Evolutionary conservation across 2,113 vertebrate genomes (phyloP).

Genomic region (human (Homo sapiens)): GRCh38 chr6:84148001-84148500

Average conservation of each 20-base stretch:
- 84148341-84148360: too few relatives aligned
- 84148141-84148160: not conserved
- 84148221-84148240: not conserved
- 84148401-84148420: too few relatives aligned
- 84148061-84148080: not conserved
- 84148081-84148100: not conserved
- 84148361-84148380: too few relatives aligned
- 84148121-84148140: not conserved
- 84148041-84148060: not conserved
- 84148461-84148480: too few relatives aligned
- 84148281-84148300: too few relatives aligned
- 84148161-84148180: slow-evolving; percentile 30
- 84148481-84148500: too few relatives aligned
- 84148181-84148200: not conserved
- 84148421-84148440: too few relatives aligned
- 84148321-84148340: too few relatives aligned
- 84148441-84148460: too few relatives aligned
- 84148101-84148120: not conserved
- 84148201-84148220: not conserved
- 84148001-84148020: not conserved
- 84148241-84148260: not conserved
- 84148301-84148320: too few relatives aligned
- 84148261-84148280: not conserved
- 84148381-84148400: too few relatives aligned
- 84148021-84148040: not conserved